phyloP scores from a whole-genome alignment of 2,797 vertebrate genomes.

The Pseudocheirus occidentalis region DNA sequence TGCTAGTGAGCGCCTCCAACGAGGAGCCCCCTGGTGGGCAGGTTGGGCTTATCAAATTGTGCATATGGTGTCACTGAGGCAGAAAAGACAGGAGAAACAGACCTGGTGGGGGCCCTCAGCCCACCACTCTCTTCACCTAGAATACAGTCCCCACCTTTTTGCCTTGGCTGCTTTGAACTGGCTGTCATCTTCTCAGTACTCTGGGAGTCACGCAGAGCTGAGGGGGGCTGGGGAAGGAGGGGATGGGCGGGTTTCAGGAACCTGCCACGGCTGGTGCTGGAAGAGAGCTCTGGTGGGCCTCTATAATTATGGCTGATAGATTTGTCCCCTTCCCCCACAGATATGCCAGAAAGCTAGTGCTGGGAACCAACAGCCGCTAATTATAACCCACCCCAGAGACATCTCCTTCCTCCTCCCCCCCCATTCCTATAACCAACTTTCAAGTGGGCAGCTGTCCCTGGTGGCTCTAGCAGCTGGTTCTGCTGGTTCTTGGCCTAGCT shows the following conservation, averaged over 20 bases:
- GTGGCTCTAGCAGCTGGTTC: conserved; percentile 59
- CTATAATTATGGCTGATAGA: conserved; percentile 66
- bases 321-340: conserved; percentile 25
- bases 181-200: not conserved
- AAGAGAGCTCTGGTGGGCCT: conserved; percentile 50
- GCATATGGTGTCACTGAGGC: not conserved
- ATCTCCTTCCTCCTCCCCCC: conserved; percentile 66
- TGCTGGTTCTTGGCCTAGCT: not conserved
- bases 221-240: not conserved
- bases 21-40: conserved; percentile 8
- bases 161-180: not conserved
- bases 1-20: conserved; percentile 20
- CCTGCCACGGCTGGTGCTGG: not conserved
- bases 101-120: not conserved
- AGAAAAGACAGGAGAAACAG: not conserved
- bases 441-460: conserved; percentile 29
- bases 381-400: conserved; percentile 70
- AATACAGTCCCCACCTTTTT: not conserved
- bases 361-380: conserved; percentile 65
- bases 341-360: conserved; percentile 6
- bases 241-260: not conserved
- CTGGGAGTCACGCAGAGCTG: not conserved
- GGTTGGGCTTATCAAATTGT: not conserved
- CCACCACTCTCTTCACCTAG: not conserved
- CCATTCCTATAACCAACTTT: conserved; percentile 52